Evolutionary conservation across 2,113 vertebrate genomes (phyloP).

Genomic region (Parotia lawesii): DNA sequence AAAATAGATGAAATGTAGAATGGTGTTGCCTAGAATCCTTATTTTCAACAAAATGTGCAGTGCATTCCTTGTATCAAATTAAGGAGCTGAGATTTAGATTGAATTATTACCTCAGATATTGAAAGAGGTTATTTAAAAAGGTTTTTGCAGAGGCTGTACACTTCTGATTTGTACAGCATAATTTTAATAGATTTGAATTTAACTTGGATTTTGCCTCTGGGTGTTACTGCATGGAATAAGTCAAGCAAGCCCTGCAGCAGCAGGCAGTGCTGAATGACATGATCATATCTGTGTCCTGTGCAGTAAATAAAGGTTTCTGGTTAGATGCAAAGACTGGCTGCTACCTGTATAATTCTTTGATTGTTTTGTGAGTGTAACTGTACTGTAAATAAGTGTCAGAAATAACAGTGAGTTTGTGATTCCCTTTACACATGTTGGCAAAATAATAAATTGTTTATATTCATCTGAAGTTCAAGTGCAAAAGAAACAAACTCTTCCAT

Average conservation of each 20-base stretch:
- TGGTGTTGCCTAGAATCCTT: background rate
- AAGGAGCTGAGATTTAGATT: background rate
- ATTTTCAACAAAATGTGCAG: background rate
- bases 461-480: background rate
- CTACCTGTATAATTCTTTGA: background rate
- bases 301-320: background rate
- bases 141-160: background rate
- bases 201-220: background rate
- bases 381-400: background rate
- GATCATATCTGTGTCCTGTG: background rate
- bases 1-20: background rate
- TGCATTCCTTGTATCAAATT: background rate
- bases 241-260: background rate
- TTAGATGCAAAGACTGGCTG: background rate
- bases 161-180: background rate
- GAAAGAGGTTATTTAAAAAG: background rate
- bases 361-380: rapidly evolving
- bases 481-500: background rate
- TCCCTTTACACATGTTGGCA: background rate
- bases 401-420: background rate
- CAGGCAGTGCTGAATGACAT: background rate
- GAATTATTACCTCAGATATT: background rate
- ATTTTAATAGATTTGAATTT: background rate
- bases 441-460: background rate
- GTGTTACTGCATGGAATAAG: background rate